Conservation (phyloP, 2,888 invertebrate genomes). For the Schrankia costaestrigalis region DNA sequence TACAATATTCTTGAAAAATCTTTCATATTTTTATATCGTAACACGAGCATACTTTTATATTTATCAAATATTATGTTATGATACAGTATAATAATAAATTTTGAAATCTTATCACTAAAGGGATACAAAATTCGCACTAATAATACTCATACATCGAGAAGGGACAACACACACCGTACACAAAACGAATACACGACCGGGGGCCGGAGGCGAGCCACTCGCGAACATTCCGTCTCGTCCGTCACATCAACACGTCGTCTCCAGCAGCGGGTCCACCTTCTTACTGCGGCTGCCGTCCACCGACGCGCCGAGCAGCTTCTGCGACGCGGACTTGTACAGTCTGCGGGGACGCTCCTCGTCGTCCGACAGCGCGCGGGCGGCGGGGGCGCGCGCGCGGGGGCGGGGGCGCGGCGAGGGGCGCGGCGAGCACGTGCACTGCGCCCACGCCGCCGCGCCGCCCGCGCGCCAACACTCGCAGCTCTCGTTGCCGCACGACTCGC, state of each 20-base stretch:
- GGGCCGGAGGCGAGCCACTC: slow-evolving; percentile 3
- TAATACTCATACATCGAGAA: slow-evolving; percentile 68
- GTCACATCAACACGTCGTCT: slow-evolving; percentile 62
- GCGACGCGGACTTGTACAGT: slow-evolving; percentile 54
- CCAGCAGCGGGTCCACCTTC: slow-evolving; percentile 60
- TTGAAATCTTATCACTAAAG: slow-evolving; percentile 71
- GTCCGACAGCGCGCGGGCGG: slow-evolving; percentile 48
- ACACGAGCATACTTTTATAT: slow-evolving; percentile 41
- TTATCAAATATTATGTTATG: slow-evolving; percentile 40
- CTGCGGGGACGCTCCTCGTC: slow-evolving; percentile 55
- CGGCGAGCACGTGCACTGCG: slow-evolving; percentile 32
- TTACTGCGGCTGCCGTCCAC: slow-evolving; percentile 25
- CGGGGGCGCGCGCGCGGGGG: slow-evolving; percentile 26
- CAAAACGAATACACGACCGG: slow-evolving; percentile 21
- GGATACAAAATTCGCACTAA: slow-evolving; percentile 77
- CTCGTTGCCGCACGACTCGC: slow-evolving; percentile 51
- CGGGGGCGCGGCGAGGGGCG: slow-evolving; percentile 24
- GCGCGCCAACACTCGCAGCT: slow-evolving; percentile 52
- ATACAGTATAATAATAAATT: slow-evolving; percentile 73
- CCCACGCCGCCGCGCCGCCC: slow-evolving; percentile 27
- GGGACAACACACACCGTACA: slow-evolving; percentile 41
- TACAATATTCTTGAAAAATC: slow-evolving; percentile 54
- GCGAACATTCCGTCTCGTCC: slow-evolving; percentile 4
- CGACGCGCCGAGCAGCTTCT: slow-evolving; percentile 41
- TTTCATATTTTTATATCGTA: slow-evolving; percentile 49